Conservation (phyloP, 2,113 vertebrate genomes). For the Entomyzon cyanotis region DNA sequence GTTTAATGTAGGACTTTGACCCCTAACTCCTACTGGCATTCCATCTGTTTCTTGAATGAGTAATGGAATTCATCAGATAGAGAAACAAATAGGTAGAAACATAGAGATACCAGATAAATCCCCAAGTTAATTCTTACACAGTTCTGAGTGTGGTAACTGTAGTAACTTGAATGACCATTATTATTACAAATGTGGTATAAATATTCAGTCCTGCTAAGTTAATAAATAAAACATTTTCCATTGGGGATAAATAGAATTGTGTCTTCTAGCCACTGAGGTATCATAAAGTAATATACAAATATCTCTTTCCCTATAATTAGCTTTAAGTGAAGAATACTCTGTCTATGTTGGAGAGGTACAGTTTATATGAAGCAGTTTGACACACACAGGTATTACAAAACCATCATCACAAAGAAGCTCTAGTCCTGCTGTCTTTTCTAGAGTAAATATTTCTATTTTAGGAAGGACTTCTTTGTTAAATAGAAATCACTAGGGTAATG, state of each 20-base stretch:
- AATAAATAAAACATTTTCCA: neutral
- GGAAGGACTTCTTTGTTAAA: neutral
- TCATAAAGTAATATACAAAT: neutral
- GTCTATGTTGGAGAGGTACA: neutral
- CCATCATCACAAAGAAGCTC: neutral
- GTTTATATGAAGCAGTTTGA: neutral
- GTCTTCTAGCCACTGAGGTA: neutral
- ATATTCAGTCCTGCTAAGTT: neutral
- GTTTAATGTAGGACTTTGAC: neutral
- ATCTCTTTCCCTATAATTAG: neutral
- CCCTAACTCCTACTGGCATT: neutral
- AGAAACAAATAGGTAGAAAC: neutral
- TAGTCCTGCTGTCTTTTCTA: neutral
- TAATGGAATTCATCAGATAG: neutral
- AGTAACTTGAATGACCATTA: neutral
- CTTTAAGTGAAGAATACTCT: neutral
- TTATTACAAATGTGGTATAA: neutral
- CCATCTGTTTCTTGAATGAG: neutral
- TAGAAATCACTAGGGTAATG: neutral
- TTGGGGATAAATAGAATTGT: neutral
- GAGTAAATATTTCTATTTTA: neutral
- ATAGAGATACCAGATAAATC: neutral
- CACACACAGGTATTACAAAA: neutral
- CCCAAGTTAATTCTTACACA: neutral
- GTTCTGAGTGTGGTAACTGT: neutral